Evolutionary conservation across 1,140 invertebrate genomes (phyloP).

Genomic region (Yoshiicerus persimilis): DNA sequence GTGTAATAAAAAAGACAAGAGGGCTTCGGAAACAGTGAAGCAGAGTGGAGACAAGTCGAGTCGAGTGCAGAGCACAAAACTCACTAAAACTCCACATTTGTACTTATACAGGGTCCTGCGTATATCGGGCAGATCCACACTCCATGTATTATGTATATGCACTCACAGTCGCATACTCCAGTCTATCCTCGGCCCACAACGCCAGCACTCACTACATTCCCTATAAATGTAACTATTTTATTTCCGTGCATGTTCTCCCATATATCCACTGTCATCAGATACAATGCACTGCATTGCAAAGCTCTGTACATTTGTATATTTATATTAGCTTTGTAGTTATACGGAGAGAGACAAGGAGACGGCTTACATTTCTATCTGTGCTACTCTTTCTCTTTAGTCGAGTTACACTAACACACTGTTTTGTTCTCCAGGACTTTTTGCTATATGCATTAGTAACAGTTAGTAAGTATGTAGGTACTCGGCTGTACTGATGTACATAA

Average conservation of each 20-base stretch:
- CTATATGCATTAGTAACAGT: not conserved
- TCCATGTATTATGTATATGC: not conserved
- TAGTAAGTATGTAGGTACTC: not conserved
- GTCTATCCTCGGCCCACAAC: not conserved
- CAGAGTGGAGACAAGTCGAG: constrained; percentile 20
- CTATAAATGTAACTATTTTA: not conserved
- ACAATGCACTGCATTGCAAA: not conserved
- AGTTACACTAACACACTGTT: not conserved
- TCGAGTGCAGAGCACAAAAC: not conserved
- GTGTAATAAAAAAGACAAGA: constrained; percentile 21
- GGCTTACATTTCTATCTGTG: not conserved
- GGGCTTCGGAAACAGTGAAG: not conserved
- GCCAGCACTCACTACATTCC: not conserved
- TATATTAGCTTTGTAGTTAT: not conserved
- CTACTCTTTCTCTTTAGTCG: not conserved
- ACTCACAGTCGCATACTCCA: not conserved
- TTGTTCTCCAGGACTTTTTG: not conserved
- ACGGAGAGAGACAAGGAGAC: not conserved
- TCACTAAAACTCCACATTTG: not conserved
- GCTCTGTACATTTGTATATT: not conserved
- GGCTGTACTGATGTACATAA: not conserved
- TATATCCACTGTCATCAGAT: not conserved
- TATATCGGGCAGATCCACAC: not conserved
- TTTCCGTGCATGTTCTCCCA: not conserved
- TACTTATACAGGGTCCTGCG: not conserved